Evolutionary conservation across 2,888 invertebrate genomes (phyloP), one percentile per base, ranked within the genome.

Genomic region (Altica lythri): DNA sequence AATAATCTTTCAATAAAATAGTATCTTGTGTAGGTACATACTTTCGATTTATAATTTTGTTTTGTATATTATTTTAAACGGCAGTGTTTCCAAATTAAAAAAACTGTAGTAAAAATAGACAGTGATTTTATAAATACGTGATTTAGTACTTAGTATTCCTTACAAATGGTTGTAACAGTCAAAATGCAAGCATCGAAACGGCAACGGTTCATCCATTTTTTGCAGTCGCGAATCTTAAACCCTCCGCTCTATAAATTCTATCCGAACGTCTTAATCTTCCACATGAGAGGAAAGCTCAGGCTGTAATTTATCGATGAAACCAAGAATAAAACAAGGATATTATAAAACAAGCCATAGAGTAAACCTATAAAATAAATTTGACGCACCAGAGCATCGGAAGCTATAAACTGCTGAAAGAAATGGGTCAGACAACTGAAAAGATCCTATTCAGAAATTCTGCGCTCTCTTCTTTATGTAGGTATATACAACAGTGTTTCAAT

Each of bases 361-460:
- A 50, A 56, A 56, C 53, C 53, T 52, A 56, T 59, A 54, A 60
- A 60, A 60, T 57, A 60, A 60, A 60, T 55, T 57, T 60, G 60
- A 57, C 57, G 60, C 60, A 57, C 50, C 57, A 57, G 45, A 57
- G 57, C 60, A 57, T 57, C 57, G 57, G 60, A 60, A 60, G 55
- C 57, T 55, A 55, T 57, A 60, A 60, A 60, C 53, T 57, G 53
- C 40, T 42, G 52, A 53, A 57, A 60, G 57, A 60, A 60, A 60
- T 60, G 57, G 60, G 60, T 60, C 60, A 60, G 55, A 51, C 52
- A 55, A 55, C 47, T 50, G 48, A 51, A 55, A 55, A 54, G 56
- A 52, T 56, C 30, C 46, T 53, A 57, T 57, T 57, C 50, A 42
- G 55, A 53, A 55, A 40, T 40, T 49, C 34, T 53, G 53, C 51